Evolutionary conservation across 1,140 invertebrate genomes (phyloP), one percentile per base, ranked within the genome.

Genomic region (Ceratosolen fusciceps): DNA sequence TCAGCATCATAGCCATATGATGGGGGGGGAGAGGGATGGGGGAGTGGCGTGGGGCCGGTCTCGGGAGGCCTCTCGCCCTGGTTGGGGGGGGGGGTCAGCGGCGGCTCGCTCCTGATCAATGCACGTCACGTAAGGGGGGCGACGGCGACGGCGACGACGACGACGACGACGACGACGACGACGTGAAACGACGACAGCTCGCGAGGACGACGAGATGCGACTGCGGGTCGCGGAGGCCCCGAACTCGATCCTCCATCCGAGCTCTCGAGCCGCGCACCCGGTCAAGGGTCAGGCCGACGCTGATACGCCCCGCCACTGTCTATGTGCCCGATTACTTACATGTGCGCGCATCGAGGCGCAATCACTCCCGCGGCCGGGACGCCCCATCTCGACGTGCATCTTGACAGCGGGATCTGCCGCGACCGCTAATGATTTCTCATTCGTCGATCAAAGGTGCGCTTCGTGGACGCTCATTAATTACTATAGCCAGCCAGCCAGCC

Each of bases 211-310:
- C 60, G 60, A 65, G 60, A 65, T n/a, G 34, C 31, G 60, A 65
- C 60, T 65, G 60, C 16, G 60, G 34, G 3, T 56, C 54, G n/a
- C n/a, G 3, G 54, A 31, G 60, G 34, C 31, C 19, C 60, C 31
- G 19, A 21, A 1, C 39, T 43, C 49, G 49, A 21, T 70, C 12
- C 67, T 47, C 39, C 67, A 5, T 4, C 21, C 29, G 47, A 4
- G 2, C 24, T 9, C 49, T 26, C 26, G 43, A 52, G 58, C 58
- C 58, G 26, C 43, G 68, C 19, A 29, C 21, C 29, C 52, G 71
- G 71, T 73, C 71, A 73, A 73, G 71, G 71, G 71, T 73, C 71
- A 76, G 39, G n/a, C 39, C 39, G 73, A 26, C 49, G 71, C 71
- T 58, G 71, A 76, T 70, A 60, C 10, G 10, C 74, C 26, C 43